phyloP scores from a whole-genome alignment of 2,797 vertebrate species.

The Halcyon smyrnensis region DNA sequence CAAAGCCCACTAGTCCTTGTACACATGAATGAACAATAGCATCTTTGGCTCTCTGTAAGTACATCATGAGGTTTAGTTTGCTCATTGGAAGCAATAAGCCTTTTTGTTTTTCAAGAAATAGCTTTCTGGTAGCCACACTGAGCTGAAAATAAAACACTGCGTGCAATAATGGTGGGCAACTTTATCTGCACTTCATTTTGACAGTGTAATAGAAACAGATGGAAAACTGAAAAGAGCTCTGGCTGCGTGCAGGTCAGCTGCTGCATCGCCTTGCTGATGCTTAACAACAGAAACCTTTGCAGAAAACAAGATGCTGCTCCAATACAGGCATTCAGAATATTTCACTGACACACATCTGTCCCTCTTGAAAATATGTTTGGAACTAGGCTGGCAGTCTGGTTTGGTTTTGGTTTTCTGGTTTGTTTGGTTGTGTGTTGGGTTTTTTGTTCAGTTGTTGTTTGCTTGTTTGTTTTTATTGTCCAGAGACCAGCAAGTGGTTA shows the following conservation, averaged over 20 bases:
- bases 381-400: neutral
- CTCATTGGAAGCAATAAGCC: neutral
- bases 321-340: rapidly evolving
- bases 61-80: neutral
- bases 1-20: neutral
- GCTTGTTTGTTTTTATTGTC: neutral
- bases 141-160: rapidly evolving
- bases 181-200: neutral
- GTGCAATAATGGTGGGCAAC: rapidly evolving
- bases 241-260: neutral
- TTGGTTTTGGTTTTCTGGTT: neutral
- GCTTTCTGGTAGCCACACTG: rapidly evolving
- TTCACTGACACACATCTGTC: neutral
- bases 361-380: neutral
- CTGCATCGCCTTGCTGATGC: neutral
- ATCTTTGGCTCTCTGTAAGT: neutral
- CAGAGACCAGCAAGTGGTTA: neutral
- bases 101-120: neutral
- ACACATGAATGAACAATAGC: neutral
- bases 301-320: neutral
- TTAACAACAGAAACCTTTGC: neutral
- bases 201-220: neutral
- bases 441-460: no score
- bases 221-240: neutral
- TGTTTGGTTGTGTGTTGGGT: no score